Base-by-base conservation (phyloP, 2,888 invertebrate genomes). In the Sarcophaga subvicina region DNA sequence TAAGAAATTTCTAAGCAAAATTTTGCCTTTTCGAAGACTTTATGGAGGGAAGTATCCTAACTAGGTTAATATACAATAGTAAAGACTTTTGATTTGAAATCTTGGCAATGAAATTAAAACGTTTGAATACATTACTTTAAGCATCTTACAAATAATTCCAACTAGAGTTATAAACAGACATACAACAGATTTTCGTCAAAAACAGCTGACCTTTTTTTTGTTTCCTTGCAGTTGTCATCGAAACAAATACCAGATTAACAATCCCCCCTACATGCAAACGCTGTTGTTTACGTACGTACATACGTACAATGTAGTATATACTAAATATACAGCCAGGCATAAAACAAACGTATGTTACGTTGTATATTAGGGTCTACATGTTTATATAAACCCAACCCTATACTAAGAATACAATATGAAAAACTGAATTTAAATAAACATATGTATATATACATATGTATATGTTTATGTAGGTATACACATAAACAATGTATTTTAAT, bases 191-290 rank as follows among this genome's bases (percentile, higher is more conserved):
- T 69, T n/a, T 85, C 88, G 88, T 89, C 88, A 88, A 89, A 90
- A 90, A 89, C 90, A 90, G 90, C 90, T 90, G 90, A 89, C 88
- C 83, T 83, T 88, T 87, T 87, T 88, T 47, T 37, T 63, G 11
- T 63, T 75, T 54, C 47, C 47, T 27, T 27, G 8, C 45, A 69
- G 4, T 78, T 67, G 27, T 47, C 20, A 49, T 71, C 17, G 45
- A 45, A 49, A 70, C 63, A 59, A 62, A 80, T 45, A 45, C 1
- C 63, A 60, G 14, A 75, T 66, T 54, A 79, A 25, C 47, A 67
- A 73, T 77, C 78, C 70, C 70, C 77, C 64, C 71, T 79, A 67
- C 69, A 78, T n/a, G 20, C 45, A 49, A 14, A 54, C 54, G 17
- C 5, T 12, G 4, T 14, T 54, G 62, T 12, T 25, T 47, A 70